Percentiles rank a stretch among this genome's conserved stretches.
These are phyloP conservation scores for Eidolon dupreanum DNA, from an alignment of 2,797 vertebrate genomes.

Conservation along the genomic window DNA sequence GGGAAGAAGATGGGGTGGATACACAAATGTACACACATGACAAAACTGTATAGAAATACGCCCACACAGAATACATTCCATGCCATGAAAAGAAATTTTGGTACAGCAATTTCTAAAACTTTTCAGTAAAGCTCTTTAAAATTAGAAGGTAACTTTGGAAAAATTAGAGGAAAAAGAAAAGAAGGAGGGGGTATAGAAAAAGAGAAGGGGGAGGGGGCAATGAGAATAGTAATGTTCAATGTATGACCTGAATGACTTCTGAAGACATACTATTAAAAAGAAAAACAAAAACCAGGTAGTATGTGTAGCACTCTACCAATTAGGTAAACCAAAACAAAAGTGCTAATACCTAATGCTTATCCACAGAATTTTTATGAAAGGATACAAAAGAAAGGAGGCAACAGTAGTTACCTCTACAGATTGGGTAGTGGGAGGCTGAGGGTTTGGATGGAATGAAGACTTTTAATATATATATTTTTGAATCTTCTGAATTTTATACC, in stretches of 20 bases:
- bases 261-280: neutral
- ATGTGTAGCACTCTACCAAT: neutral
- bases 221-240: neutral
- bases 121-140: slow-evolving; percentile 9
- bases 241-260: neutral
- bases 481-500: slow-evolving; percentile 2
- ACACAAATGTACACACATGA: neutral
- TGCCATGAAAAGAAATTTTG: slow-evolving; percentile 8
- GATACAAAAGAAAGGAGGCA: neutral
- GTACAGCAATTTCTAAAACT: neutral
- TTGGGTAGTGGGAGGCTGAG: neutral
- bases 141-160: slow-evolving; percentile 8
- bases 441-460: neutral
- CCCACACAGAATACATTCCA: neutral
- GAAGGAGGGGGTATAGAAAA: neutral
- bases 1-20: neutral
- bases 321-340: neutral
- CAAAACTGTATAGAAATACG: neutral
- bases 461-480: neutral
- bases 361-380: neutral
- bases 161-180: neutral
- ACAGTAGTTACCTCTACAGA: neutral
- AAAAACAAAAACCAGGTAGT: neutral
- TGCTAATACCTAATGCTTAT: neutral
- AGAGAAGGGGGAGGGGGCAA: neutral